Conservation (phyloP, 2,113 vertebrate genomes). For the Nothocercus julius region DNA sequence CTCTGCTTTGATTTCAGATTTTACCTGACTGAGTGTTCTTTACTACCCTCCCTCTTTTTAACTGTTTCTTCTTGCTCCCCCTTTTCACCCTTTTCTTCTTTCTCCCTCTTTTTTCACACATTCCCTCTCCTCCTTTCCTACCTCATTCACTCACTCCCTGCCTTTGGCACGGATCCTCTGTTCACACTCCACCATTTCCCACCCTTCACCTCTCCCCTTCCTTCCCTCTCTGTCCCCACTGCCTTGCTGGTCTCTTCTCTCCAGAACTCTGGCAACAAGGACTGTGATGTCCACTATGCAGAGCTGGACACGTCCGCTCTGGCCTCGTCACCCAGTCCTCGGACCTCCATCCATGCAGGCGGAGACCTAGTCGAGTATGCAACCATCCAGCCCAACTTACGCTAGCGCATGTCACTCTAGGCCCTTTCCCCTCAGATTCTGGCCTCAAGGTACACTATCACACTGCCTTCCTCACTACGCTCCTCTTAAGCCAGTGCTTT, state of each 20-base stretch:
- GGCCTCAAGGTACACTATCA: slow-evolving; percentile 86
- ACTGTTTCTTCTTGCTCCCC: slow-evolving; percentile 44
- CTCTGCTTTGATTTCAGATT: neutral
- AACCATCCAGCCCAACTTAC: slow-evolving; percentile 92
- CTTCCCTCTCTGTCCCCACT: slow-evolving; percentile 36
- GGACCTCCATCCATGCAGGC: slow-evolving; percentile 83
- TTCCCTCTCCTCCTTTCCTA: neutral
- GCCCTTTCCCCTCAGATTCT: slow-evolving; percentile 84
- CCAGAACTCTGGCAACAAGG: slow-evolving; percentile 88
- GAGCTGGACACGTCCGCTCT: slow-evolving; percentile 93
- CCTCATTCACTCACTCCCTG: neutral
- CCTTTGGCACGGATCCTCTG: neutral
- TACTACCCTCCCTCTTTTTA: slow-evolving; percentile 52
- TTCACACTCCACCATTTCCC: neutral
- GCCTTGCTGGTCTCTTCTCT: slow-evolving; percentile 85
- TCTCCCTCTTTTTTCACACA: neutral
- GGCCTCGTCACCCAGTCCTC: slow-evolving; percentile 83
- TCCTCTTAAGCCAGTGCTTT: neutral
- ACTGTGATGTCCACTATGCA: slow-evolving; percentile 90
- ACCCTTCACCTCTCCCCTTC: neutral
- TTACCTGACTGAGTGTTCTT: slow-evolving; percentile 48
- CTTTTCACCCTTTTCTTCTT: slow-evolving; percentile 25
- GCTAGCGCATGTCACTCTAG: slow-evolving; percentile 87
- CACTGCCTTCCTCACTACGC: slow-evolving; percentile 2
- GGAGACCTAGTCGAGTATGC: slow-evolving; percentile 94